A percentile compares a stretch with the other conserved stretches of the same genome.
Evolutionary conservation across 1,140 invertebrate species (phyloP).

Genomic region (Hylyphantes graminicola): DNA sequence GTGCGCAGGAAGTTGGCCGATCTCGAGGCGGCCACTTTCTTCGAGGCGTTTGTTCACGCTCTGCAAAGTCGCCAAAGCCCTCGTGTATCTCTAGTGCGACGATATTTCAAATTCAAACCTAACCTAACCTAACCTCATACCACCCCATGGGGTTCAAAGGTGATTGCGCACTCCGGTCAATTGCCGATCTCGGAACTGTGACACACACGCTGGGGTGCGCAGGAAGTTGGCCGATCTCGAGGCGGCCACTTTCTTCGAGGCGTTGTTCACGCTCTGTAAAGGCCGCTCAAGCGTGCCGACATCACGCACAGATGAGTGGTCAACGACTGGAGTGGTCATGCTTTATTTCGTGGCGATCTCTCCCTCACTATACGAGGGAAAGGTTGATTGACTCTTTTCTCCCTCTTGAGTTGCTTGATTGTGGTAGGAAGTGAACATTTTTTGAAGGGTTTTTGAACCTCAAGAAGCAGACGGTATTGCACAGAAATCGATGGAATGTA

Average conservation of each 20-base stretch:
- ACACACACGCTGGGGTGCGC: background rate
- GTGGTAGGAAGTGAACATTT: no score
- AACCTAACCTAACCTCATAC: no score
- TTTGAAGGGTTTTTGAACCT: no score
- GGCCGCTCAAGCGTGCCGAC: constrained; percentile 36
- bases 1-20: background rate
- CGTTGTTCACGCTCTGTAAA: constrained; percentile 43
- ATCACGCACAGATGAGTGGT: constrained; percentile 45
- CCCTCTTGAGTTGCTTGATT: no score
- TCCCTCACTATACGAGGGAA: constrained; percentile 24
- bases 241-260: constrained; percentile 1
- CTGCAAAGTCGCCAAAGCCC: constrained; percentile 35
- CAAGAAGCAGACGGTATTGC: no score
- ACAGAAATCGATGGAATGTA: no score
- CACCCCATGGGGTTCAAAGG: constrained; percentile 1
- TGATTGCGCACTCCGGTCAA: constrained; percentile 4
- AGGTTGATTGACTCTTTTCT: constrained; percentile 46
- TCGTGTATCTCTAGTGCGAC: constrained; percentile 18
- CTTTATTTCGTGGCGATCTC: constrained; percentile 18
- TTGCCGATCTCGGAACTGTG: constrained; percentile 14
- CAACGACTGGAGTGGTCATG: constrained; percentile 29
- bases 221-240: constrained; percentile 17
- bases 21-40: constrained; percentile 8
- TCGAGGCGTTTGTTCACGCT: constrained; percentile 38
- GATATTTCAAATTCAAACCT: no score